A percentile compares a stretch with the other conserved stretches of the same genome.
phyloP scores from a whole-genome alignment of 2,888 invertebrate species.

The Caenorhabditis plicata region DNA sequence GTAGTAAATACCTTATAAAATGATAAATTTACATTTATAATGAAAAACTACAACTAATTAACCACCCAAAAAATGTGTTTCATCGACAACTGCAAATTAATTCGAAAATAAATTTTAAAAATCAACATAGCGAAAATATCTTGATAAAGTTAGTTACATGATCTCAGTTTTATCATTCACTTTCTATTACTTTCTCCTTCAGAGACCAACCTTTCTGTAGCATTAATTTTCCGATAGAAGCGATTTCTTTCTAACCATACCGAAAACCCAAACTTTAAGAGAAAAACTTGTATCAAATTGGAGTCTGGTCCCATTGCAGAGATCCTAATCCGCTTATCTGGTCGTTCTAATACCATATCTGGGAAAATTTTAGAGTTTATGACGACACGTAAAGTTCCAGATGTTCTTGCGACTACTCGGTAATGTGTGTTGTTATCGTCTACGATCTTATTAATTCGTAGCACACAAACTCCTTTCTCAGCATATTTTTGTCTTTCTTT shows the following conservation, averaged over 20 bases:
- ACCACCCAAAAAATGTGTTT: too few species aligned
- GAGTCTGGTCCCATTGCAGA: conserved; percentile 55
- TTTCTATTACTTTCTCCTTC: background rate
- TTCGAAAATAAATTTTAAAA: too few species aligned
- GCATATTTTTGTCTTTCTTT: conserved; percentile 45
- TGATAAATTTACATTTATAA: too few species aligned
- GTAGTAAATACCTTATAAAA: too few species aligned
- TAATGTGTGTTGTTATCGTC: conserved; percentile 32
- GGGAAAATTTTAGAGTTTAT: conserved; percentile 57
- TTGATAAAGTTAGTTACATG: too few species aligned
- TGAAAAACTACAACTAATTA: too few species aligned
- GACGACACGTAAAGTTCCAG: conserved; percentile 57
- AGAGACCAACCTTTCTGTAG: too few species aligned
- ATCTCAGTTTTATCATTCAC: background rate
- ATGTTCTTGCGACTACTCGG: conserved; percentile 58
- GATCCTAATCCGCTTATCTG: conserved; percentile 55
- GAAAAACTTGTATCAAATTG: conserved; percentile 57
- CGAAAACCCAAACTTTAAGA: conserved; percentile 47
- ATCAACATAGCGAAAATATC: too few species aligned
- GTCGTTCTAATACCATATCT: conserved; percentile 58
- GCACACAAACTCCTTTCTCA: conserved; percentile 52
- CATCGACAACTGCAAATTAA: too few species aligned
- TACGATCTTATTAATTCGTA: conserved; percentile 31
- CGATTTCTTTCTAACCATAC: too few species aligned
- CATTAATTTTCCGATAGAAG: too few species aligned